Conservation (phyloP, 2,888 invertebrate genomes). For the Altica lythri region DNA sequence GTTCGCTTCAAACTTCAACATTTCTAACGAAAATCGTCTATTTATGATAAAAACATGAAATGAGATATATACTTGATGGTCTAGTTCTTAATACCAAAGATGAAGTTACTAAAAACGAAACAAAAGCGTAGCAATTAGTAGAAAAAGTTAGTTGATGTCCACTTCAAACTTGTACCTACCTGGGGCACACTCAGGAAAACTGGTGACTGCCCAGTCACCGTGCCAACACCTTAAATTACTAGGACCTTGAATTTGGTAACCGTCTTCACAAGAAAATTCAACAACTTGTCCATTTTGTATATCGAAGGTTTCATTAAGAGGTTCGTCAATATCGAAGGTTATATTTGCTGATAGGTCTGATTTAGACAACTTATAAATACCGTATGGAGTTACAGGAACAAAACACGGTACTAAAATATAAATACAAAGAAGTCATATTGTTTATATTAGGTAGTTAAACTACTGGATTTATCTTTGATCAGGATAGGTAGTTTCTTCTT, state of each 20-base stretch:
- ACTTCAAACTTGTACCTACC: conserved; percentile 56
- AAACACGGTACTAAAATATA: conserved; percentile 72
- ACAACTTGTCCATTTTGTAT: conserved; percentile 74
- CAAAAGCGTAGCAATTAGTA: no score
- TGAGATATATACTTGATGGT: no score
- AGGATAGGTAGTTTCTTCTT: no score
- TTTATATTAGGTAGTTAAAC: no score
- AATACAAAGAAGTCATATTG: no score
- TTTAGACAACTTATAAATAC: conserved; percentile 66
- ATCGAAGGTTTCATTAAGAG: conserved; percentile 64
- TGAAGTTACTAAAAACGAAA: no score
- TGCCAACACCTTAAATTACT: conserved; percentile 77
- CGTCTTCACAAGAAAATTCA: conserved; percentile 76
- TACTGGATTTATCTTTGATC: no score
- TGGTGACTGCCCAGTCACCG: conserved; percentile 80
- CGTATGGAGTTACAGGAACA: conserved; percentile 71
- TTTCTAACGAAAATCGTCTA: no score
- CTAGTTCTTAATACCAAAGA: no score
- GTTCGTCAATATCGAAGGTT: conserved; percentile 58
- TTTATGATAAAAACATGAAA: no score
- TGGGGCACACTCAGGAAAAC: conserved; percentile 77
- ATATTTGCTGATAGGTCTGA: conserved; percentile 51
- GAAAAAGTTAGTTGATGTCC: background rate
- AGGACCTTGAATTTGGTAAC: conserved; percentile 72
- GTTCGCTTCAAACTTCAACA: no score